Conservation (phyloP, 2,113 vertebrate genomes). For the Ranitomeya imitator region DNA sequence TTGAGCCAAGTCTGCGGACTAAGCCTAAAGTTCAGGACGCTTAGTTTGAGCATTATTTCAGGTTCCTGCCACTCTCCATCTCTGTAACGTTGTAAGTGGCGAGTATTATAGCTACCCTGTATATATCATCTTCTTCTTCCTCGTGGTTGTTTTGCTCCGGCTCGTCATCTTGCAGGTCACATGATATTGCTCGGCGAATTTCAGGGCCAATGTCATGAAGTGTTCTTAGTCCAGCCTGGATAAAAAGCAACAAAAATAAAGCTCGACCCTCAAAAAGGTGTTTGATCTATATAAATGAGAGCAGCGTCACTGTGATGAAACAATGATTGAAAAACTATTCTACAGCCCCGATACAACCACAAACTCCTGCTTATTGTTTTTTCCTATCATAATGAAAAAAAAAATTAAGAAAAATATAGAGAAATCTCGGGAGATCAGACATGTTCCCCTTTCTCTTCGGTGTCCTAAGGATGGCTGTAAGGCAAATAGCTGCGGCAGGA, state of each 20-base stretch:
- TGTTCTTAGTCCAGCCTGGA: slow-evolving; percentile 98
- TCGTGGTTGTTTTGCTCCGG: slow-evolving; percentile 93
- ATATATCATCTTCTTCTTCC: slow-evolving; percentile 91
- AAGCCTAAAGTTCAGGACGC: not conserved
- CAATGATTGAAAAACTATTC: not conserved
- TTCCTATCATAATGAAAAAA: too few species aligned
- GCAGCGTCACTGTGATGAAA: not conserved
- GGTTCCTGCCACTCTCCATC: not conserved
- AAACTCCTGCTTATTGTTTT: too few species aligned
- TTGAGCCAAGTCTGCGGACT: not conserved
- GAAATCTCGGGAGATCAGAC: too few species aligned
- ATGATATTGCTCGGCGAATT: slow-evolving; percentile 99
- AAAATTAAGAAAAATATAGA: too few species aligned
- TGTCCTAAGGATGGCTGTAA: too few species aligned
- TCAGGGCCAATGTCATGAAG: slow-evolving; percentile 99
- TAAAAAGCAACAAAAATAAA: slow-evolving; percentile 71
- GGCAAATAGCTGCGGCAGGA: too few species aligned
- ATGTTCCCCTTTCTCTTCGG: too few species aligned
- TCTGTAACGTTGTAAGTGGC: slow-evolving; percentile 4
- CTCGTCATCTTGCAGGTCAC: slow-evolving; percentile 98
- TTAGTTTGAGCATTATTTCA: not conserved
- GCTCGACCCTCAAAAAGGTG: not conserved
- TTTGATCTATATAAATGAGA: too few species aligned
- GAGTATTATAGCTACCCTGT: slow-evolving; percentile 86
- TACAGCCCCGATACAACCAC: too few species aligned